Base-by-base conservation (phyloP, 1,140 invertebrate genomes). In the Drosophila mojavensis region DNA sequence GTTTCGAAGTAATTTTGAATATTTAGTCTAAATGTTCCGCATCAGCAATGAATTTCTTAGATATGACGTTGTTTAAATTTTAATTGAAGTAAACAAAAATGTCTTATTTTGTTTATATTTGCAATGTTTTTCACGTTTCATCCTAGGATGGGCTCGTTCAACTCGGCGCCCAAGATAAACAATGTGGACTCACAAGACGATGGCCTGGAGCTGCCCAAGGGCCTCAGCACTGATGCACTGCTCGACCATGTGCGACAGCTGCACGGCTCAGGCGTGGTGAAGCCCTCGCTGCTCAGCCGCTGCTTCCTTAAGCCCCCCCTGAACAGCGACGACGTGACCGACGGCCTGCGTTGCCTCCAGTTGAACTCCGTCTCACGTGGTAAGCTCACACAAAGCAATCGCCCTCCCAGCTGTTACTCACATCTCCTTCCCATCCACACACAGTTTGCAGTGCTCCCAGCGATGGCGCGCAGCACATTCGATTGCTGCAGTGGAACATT, bases 401-500 rank as follows among this genome's bases (percentile, higher is more conserved):
- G 5, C 50, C 63, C 6, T 17, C 7, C 17, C 3, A 5, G 4
- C 43, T 9, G 15, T 15, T 15, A 45, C 11, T 47, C 43, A 17
- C 1, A 47, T 47, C 43, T 6, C 5, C 13, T 0, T 47, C n/a
- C 15, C 7, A 15, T 9, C 36, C 36, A 39, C 36, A 30, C 24
- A 60, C 41, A 86, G 83, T 79, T 74, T 88, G 83, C 59, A 88
- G 83, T 78, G 76, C 83, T 9, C 79, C 83, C 28, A 50, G 39
- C 50, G 69, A 72, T 51, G 53, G 88, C 78, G 74, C 91, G 78
- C 24, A 67, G 15, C 92, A 91, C 58, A 86, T 96, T 64, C 93
- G 96, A 74, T 80, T 96, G 17, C 93, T 96, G 76, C 96, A 96
- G 78, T 96, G 96, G 96, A 96, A 96, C 89, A 94, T 96, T 72